Conservation (phyloP, 2,888 invertebrate species). For the Rhyacophila evoluta region DNA sequence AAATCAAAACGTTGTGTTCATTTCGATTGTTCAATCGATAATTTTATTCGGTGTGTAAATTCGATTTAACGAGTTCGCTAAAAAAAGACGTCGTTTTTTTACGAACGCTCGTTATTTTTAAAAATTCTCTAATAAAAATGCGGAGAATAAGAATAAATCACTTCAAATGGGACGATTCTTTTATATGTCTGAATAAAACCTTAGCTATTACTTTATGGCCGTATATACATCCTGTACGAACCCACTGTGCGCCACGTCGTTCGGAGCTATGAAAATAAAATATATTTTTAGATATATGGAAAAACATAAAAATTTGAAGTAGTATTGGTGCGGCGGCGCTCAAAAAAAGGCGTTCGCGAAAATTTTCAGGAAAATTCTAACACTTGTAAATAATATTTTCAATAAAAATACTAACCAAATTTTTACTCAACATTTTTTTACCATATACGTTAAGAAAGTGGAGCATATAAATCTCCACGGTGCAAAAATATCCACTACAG, state of each 20-base stretch:
- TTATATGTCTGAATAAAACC: conserved; percentile 35
- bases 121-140: conserved; percentile 27
- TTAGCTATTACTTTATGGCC: conserved; percentile 33
- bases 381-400: neutral
- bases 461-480: too few species aligned
- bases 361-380: neutral
- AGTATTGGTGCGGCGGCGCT: conserved; percentile 36
- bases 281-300: conserved; percentile 51
- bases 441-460: too few species aligned
- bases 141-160: conserved; percentile 36
- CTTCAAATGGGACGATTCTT: conserved; percentile 42
- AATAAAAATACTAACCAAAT: too few species aligned
- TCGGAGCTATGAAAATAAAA: conserved; percentile 47
- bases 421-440: too few species aligned
- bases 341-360: conserved; percentile 32
- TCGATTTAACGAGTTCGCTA: neutral
- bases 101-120: neutral
- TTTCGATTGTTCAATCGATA: too few species aligned
- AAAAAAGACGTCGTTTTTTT: neutral
- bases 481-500: too few species aligned
- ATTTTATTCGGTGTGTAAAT: too few species aligned
- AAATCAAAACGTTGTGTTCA: too few species aligned
- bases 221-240: neutral
- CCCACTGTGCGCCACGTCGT: conserved; percentile 9
- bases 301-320: conserved; percentile 49